Evolutionary conservation across 2,888 invertebrate genomes (phyloP).

Genomic region (Drosophila robusta): DNA sequence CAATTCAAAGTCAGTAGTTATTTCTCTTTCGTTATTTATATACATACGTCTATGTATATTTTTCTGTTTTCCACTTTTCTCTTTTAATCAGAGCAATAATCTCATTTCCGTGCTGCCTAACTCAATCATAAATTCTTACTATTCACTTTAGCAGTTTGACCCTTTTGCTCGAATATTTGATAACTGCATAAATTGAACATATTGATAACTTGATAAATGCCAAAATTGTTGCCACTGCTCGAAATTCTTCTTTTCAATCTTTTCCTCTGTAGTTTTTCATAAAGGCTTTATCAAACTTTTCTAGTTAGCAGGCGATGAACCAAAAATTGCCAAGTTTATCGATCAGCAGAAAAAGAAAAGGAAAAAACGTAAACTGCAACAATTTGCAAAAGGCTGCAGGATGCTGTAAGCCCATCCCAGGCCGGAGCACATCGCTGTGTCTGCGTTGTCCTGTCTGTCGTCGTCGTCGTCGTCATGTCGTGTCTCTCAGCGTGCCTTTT

Average conservation of each 20-base stretch:
- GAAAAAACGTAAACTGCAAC: conserved; percentile 57
- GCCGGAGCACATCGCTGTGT: conserved; percentile 2
- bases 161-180: conserved; percentile 29
- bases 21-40: too few relatives aligned
- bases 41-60: neutral
- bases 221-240: conserved; percentile 28
- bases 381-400: conserved; percentile 55
- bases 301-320: conserved; percentile 64
- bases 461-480: conserved; percentile 2
- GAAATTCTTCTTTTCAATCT: conserved; percentile 15
- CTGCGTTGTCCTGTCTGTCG: conserved; percentile 13
- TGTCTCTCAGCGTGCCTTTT: conserved; percentile 62
- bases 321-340: conserved; percentile 69
- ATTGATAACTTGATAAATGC: conserved; percentile 63
- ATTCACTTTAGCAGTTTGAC: conserved; percentile 14
- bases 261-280: conserved; percentile 7
- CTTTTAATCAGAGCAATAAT: conserved; percentile 32
- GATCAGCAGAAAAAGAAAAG: conserved; percentile 48
- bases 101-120: conserved; percentile 31
- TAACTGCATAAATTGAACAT: conserved; percentile 39
- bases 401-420: conserved; percentile 17
- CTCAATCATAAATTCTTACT: conserved; percentile 27
- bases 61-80: conserved; percentile 4
- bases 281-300: conserved; percentile 46
- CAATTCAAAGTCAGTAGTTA: too few relatives aligned